Conservation (phyloP, 2,113 vertebrate genomes). For the Xenopus tropicalis region UCB_Xtro_10.0 CM004448.2:93364001-93364500, state of each 20-base stretch:
- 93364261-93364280: conserved; percentile 1
- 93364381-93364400: too few species aligned
- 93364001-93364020: too few species aligned
- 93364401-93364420: too few species aligned
- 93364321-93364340: too few species aligned
- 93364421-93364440: too few species aligned
- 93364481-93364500: too few species aligned
- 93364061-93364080: conserved; percentile 21
- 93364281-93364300: background rate
- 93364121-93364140: conserved; percentile 21
- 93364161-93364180: conserved; percentile 28
- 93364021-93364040: conserved; percentile 12
- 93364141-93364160: conserved; percentile 12
- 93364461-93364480: too few species aligned
- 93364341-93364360: too few species aligned
- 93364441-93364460: too few species aligned
- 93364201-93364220: conserved; percentile 27
- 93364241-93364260: background rate
- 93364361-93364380: too few species aligned
- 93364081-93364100: conserved; percentile 20
- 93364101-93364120: conserved; percentile 25
- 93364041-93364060: conserved; percentile 6
- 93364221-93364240: conserved; percentile 32
- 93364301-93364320: too few species aligned
- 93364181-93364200: conserved; percentile 19